These are phyloP conservation scores for Enteromius unitaeniatus DNA, from an alignment of 2,797 vertebrate species.

Conservation along the genomic window DNA sequence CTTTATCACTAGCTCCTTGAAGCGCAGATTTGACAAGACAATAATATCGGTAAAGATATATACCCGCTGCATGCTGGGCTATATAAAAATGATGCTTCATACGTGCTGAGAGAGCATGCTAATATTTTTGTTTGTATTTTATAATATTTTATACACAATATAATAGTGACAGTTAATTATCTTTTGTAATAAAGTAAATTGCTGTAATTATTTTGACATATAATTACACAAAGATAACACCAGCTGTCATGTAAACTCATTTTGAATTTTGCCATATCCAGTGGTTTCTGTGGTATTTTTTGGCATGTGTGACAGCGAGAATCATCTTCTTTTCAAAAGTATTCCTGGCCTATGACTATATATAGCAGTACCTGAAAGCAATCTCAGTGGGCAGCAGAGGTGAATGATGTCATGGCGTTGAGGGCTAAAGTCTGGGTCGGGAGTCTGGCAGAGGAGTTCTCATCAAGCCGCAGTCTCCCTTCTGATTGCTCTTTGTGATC, in stretches of 20 bases:
- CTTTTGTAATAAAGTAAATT: background rate
- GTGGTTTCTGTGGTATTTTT: background rate
- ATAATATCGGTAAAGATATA: slow-evolving; percentile 18
- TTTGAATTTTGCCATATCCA: background rate
- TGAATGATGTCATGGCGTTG: slow-evolving; percentile 54
- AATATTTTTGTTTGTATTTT: background rate
- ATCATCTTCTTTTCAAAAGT: background rate
- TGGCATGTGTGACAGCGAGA: background rate
- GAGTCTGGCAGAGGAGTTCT: slow-evolving; percentile 45
- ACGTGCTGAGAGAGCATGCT: background rate
- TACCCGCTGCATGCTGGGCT: slow-evolving; percentile 31
- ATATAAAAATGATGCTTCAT: slow-evolving; percentile 2
- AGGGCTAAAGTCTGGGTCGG: slow-evolving; percentile 26
- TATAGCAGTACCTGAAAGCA: slow-evolving; percentile 33
- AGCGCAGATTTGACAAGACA: slow-evolving; percentile 49
- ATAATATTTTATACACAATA: background rate
- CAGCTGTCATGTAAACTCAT: background rate
- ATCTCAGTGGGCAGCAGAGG: slow-evolving; percentile 24
- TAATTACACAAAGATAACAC: background rate
- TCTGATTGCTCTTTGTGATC: slow-evolving; percentile 57
- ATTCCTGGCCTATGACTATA: slow-evolving; percentile 35
- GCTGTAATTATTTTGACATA: background rate
- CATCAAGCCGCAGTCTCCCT: slow-evolving; percentile 33
- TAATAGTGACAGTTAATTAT: background rate
- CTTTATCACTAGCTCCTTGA: slow-evolving; percentile 56